phyloP scores from a whole-genome alignment of 2,113 vertebrate genomes.

The Corythaeola cristata region DNA sequence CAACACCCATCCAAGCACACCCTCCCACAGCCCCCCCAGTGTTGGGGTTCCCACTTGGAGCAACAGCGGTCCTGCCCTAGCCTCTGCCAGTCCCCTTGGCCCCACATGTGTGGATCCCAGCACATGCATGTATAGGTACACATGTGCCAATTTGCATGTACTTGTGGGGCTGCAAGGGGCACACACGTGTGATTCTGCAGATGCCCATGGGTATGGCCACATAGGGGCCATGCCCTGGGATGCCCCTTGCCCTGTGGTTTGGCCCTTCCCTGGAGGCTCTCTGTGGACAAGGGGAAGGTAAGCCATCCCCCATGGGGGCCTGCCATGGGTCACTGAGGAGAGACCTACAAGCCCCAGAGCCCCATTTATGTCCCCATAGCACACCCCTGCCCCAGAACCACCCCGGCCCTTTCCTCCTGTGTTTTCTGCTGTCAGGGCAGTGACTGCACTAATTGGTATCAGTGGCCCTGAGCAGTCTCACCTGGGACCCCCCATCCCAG shows the following conservation, averaged over 20 bases:
- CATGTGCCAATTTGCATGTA: fast-evolving
- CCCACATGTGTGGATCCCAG: not conserved
- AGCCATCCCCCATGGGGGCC: not conserved
- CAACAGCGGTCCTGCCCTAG: no score
- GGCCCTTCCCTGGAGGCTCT: not conserved
- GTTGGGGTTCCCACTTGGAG: not conserved
- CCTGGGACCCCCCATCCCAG: not conserved
- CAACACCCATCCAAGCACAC: not conserved
- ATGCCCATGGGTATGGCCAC: fast-evolving
- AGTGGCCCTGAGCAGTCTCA: not conserved
- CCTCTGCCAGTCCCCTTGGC: not conserved
- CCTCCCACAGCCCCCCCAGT: not conserved
- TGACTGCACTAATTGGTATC: not conserved
- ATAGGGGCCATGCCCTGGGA: fast-evolving
- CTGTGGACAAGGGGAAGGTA: not conserved
- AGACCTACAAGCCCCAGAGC: fast-evolving
- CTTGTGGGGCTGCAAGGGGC: not conserved
- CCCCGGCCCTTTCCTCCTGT: not conserved
- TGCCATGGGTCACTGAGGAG: not conserved
- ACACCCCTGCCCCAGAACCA: not conserved
- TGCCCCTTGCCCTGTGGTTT: fast-evolving
- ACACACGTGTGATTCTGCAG: not conserved
- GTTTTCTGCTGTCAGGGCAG: not conserved
- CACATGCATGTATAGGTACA: not conserved
- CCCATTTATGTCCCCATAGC: not conserved